Evolutionary conservation across 2,113 vertebrate genomes (phyloP), one percentile per base, ranked within the genome.

Genomic region (Clarias gariepinus): DNA sequence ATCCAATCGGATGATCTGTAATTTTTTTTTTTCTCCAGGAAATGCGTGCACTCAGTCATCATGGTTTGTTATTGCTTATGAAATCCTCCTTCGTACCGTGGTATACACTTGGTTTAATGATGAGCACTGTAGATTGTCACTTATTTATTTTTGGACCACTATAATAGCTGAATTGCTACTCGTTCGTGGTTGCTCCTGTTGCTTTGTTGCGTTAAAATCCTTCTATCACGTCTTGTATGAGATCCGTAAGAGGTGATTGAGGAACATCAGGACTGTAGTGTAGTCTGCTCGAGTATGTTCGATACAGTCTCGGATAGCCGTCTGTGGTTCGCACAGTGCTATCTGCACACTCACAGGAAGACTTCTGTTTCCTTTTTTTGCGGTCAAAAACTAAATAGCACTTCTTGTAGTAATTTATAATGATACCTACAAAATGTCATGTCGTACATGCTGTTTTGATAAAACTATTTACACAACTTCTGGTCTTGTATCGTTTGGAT

Each of bases 301-400:
- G 53, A 4, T 33, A 1, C 16, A 1, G 53, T 79, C 5, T 55
- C n/a, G 12, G 28, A 57, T 10, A 30, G 53, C 28, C 60, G 47
- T 36, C 71, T 76, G 86, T 82, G 86, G 86, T 87, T 87, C 77
- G 69, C 28, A 33, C 41, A 64, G 69, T 36, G 47, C 19, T 87
- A 64, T 76, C 57, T 83, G 13, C 23, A 7, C 36, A 28, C 16
- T 21, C 47, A 81, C 83, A 82, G 69, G 87, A 88, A 64, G 86
- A 90, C 83, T 87, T 90, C 58, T 90, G 78, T 92, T 89, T 91
- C 87, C 86, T 91, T 90, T 84, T 90, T 87, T 88, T 76, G 61
- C 89, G 79, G 79, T 82, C 61, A 68, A 47, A 60, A 58, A 78
- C 25, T 55, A 30, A 55, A 47, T 0, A 0, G 12, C 30, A 25